Base-by-base conservation (phyloP, 2,113 vertebrate genomes). In the Xyliphius kryptos region DNA sequence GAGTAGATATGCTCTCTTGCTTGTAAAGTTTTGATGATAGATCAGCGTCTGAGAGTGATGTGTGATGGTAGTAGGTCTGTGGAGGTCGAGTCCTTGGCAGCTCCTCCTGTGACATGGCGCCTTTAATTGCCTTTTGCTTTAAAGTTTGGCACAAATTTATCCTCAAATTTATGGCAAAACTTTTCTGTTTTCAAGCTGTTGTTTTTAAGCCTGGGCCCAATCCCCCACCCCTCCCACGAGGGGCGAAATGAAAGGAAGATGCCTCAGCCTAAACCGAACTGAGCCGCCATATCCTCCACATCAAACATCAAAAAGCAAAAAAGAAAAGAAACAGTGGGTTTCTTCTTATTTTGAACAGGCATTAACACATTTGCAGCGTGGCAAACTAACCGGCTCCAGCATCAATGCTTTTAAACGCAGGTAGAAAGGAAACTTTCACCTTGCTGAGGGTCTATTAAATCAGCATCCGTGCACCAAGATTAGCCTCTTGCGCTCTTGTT, bases 71-170 rank as follows among this genome's bases (percentile, higher is more conserved):
- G 17, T 88, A 75, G 20, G 83, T 69, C 61, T 92, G 84, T 61
- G 94, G 83, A 75, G 84, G 87, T 13, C 87, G 85, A 9, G 80
- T 82, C 66, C 88, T 88, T 21, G 80, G 88, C 61, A 81, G 83
- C 26, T 95, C 95, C 70, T 97, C 93, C 73, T 96, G 91, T 6
- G 93, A 93, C 94, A 97, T 97, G 56, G 87, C 90, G 63, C 87
- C 85, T 72, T 73, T 84, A 10, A 89, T 76, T 70, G 87, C 83
- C 83, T 85, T 90, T 74, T 92, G 92, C 72, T 86, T 90, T 79
- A 87, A 80, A 76, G 88, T 91, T 75, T 91, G 91, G 80, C 89
- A 90, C 78, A 92, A 88, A 78, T 86, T 97, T 93, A 95, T 94
- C 67, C 56, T 82, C 2, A 16, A 44, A n/a, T n/a, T n/a, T n/a